A percentile compares a stretch with the other conserved stretches of the same genome.
Evolutionary conservation across 1,140 invertebrate species (phyloP).

Genomic region (Bombus superbus): DNA sequence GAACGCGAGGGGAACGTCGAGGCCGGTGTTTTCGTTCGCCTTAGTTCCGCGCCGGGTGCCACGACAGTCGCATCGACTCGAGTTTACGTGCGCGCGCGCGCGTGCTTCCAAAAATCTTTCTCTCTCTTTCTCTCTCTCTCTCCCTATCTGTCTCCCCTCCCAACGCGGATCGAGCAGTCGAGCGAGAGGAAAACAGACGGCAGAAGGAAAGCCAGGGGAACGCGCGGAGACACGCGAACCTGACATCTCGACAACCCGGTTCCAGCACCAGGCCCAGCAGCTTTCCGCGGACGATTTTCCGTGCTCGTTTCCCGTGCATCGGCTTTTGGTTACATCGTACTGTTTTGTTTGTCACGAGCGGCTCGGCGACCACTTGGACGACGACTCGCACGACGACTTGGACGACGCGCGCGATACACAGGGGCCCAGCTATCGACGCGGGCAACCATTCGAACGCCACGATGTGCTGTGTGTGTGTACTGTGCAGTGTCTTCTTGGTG

Average conservation of each 20-base stretch:
- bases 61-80: slow-evolving; percentile 80
- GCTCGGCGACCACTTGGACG: neutral
- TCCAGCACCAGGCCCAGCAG: too few species aligned
- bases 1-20: slow-evolving; percentile 74
- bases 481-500: slow-evolving; percentile 81
- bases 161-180: neutral
- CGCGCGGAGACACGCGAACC: neutral
- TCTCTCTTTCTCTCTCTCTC: slow-evolving; percentile 40
- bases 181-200: slow-evolving; percentile 3
- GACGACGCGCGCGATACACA: neutral
- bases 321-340: neutral
- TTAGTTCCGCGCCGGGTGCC: slow-evolving; percentile 83
- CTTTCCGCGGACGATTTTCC: neutral
- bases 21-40: slow-evolving; percentile 78
- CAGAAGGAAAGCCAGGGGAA: neutral
- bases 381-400: neutral
- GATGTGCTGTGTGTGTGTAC: slow-evolving; percentile 82
- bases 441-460: slow-evolving; percentile 58
- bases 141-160: slow-evolving; percentile 22
- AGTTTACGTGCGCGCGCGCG: slow-evolving; percentile 75
- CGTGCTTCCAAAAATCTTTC: slow-evolving; percentile 53
- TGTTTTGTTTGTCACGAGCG: neutral
- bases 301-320: neutral
- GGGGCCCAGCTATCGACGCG: slow-evolving; percentile 8
- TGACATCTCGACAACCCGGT: neutral